Conservation (phyloP, 1,140 invertebrate genomes). For the Heliconius hewitsoni region DNA sequence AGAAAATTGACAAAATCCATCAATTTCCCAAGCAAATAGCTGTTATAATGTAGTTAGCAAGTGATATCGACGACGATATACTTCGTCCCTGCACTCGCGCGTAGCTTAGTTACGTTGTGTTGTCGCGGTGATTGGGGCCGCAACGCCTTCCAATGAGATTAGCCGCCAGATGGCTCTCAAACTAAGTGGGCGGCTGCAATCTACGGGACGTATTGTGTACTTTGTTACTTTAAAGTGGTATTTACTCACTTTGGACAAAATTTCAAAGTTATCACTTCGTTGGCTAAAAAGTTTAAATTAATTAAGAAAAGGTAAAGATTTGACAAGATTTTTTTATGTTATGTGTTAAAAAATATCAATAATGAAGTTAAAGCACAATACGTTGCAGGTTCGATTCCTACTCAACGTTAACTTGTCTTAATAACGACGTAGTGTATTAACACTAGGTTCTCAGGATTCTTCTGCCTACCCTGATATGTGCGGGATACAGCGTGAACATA, state of each 20-base stretch:
- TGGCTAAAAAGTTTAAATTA: too few relatives aligned
- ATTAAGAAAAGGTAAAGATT: too few relatives aligned
- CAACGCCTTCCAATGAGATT: conserved; percentile 38
- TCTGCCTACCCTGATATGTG: too few relatives aligned
- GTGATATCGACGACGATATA: conserved; percentile 31
- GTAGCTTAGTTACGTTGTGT: conserved; percentile 31
- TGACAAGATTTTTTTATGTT: too few relatives aligned
- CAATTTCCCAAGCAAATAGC: not conserved
- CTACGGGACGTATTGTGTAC: not conserved
- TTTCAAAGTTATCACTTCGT: too few relatives aligned
- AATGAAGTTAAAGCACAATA: too few relatives aligned
- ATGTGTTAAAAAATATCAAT: too few relatives aligned
- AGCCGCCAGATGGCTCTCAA: conserved; percentile 24
- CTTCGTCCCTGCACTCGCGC: conserved; percentile 28
- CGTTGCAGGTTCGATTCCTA: too few relatives aligned
- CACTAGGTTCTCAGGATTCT: too few relatives aligned
- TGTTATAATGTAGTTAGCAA: conserved; percentile 24
- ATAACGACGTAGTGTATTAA: too few relatives aligned
- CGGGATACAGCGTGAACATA: too few relatives aligned
- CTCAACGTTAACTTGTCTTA: too few relatives aligned
- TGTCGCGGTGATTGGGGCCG: conserved; percentile 33
- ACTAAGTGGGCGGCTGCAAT: conserved; percentile 31
- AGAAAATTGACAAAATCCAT: conserved; percentile 3
- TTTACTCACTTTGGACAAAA: not conserved
- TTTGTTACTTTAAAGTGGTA: not conserved